Evolutionary conservation across 2,113 vertebrate genomes (phyloP).

Genomic region (Acrocephalus arundinaceus): DNA sequence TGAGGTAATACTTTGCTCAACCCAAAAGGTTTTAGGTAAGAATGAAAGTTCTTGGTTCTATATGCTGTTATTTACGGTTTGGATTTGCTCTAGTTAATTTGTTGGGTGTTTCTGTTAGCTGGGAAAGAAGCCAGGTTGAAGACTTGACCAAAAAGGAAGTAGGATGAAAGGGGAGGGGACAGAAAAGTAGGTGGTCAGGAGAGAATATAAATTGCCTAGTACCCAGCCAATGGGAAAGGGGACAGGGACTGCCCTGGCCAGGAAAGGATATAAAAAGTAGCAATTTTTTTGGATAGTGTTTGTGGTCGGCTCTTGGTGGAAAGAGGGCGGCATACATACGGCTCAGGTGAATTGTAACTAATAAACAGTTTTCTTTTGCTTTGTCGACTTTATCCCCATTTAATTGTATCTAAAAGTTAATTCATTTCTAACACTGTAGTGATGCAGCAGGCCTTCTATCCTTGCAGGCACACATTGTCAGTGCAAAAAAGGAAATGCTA

Average conservation of each 20-base stretch:
- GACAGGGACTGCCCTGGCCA: rapidly evolving
- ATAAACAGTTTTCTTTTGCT: background rate
- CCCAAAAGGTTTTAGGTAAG: background rate
- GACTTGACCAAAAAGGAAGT: background rate
- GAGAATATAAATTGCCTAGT: background rate
- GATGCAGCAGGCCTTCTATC: too few relatives aligned
- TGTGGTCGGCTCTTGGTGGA: background rate
- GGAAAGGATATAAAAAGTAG: background rate
- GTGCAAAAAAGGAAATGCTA: too few relatives aligned
- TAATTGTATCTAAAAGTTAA: too few relatives aligned
- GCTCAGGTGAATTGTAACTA: background rate
- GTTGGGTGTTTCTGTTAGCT: background rate
- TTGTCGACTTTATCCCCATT: too few relatives aligned
- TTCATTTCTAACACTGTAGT: too few relatives aligned
- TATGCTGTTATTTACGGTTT: background rate
- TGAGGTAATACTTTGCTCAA: background rate
- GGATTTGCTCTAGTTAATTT: background rate
- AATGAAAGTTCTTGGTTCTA: background rate
- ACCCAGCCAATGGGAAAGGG: background rate
- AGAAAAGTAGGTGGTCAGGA: background rate
- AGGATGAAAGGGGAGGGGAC: background rate
- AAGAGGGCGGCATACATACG: background rate
- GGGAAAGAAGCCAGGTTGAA: too few relatives aligned
- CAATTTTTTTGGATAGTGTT: background rate
- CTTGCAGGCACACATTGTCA: too few relatives aligned